Evolutionary conservation across 2,888 invertebrate species (phyloP), one percentile per base, ranked within the genome.

Genomic region (Cerastis rubricosa): DNA sequence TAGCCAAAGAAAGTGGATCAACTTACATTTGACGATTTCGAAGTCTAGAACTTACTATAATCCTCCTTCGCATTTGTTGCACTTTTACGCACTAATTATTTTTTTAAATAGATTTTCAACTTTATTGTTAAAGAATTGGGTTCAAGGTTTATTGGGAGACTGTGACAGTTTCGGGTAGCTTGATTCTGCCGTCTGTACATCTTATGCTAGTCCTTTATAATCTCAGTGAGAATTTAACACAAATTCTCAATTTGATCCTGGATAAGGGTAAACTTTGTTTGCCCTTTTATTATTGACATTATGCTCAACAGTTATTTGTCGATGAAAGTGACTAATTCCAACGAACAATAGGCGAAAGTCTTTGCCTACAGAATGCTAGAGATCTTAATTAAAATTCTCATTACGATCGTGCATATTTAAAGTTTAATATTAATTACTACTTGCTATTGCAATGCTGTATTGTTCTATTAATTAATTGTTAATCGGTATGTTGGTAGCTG

Each of bases 301-400:
- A 61, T 49, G 11, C 14, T 9, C 29, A 67, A 68, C 29, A 79
- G 35, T 61, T 68, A 66, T 72, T 68, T 79, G 45, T 69, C 54
- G 19, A 81, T 81, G 77, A 85, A 83, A 83, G 71, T 69, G 71
- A 74, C 68, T 47, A 65, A 80, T 66, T 76, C 61, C 25, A 47
- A 63, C 47, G 45, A 81, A 81, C 81, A 81, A 85, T 77, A 80
- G 66, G 25, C 70, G 84, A 72, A 84, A 85, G 81, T 61, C 25
- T 35, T 43, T 63, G 69, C 40, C 29, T 59, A 59, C 49, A 74
- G 76, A 71, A 77, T 74, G 78, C 22, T 25, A 61, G 54, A 69
- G 29, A 64, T 77, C 40, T 66, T 71, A 74, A 81, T 85, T 77
- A 74, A 74, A 78, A 74, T 82, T 84, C 83, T 72, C 71, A 74